Percentiles rank a stretch among this genome's conserved stretches.
phyloP scores from a whole-genome alignment of 2,888 invertebrate genomes.

The Hypena proboscidalis region DNA sequence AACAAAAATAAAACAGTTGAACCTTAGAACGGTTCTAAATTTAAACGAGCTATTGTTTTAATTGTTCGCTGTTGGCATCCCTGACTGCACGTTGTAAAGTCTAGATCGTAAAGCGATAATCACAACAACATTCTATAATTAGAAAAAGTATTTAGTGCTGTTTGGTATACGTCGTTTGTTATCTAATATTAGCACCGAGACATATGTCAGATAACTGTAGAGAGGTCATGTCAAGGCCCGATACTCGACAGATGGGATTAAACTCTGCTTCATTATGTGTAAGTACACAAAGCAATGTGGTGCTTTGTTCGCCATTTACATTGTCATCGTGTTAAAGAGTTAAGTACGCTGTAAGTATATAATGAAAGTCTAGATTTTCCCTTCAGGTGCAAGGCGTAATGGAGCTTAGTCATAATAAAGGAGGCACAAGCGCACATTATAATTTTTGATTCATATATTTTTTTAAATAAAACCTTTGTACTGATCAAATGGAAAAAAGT shows the following conservation, averaged over 20 bases:
- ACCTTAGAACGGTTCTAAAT: constrained; percentile 16
- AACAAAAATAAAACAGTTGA: constrained; percentile 25
- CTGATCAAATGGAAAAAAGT: too few species aligned
- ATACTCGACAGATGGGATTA: constrained; percentile 39
- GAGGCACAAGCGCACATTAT: too few species aligned
- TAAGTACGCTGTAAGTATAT: background rate
- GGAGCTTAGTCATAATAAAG: too few species aligned
- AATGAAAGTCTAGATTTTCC: background rate
- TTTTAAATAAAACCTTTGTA: too few species aligned
- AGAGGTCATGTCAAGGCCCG: constrained; percentile 46
- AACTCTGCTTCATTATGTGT: constrained; percentile 19
- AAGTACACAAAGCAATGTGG: constrained; percentile 14
- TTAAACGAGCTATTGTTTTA: too few species aligned
- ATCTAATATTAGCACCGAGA: constrained; percentile 46
- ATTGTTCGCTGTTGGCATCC: constrained; percentile 19
- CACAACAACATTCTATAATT: constrained; percentile 50
- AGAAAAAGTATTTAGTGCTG: constrained; percentile 45
- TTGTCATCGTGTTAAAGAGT: background rate
- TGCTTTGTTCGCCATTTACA: background rate
- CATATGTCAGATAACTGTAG: constrained; percentile 44
- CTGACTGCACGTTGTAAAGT: constrained; percentile 37
- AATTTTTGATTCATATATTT: too few species aligned
- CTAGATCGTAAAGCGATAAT: constrained; percentile 44
- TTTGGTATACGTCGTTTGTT: constrained; percentile 42
- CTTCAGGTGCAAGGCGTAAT: too few species aligned